A percentile compares a stretch with the other conserved stretches of the same genome.
These are phyloP conservation scores for Caenorhabditis sp. DNA, from an alignment of 2,888 invertebrate species.

Conservation along the genomic window DNA sequence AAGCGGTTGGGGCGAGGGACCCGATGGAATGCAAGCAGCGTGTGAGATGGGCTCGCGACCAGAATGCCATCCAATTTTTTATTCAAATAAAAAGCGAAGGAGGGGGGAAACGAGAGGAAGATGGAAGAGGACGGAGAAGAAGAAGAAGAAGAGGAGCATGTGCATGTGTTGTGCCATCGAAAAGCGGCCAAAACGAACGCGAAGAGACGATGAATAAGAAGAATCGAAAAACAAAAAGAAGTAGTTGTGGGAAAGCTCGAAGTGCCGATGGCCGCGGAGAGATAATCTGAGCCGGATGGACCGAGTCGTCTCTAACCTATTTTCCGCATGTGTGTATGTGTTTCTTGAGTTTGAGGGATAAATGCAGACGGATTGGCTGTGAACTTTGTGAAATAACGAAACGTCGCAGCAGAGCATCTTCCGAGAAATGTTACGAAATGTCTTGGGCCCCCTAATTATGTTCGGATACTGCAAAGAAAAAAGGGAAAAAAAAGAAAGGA, in stretches of 20 bases:
- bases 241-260: neutral
- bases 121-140: slow-evolving; percentile 8
- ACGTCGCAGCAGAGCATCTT: neutral
- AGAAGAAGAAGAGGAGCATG: slow-evolving; percentile 11
- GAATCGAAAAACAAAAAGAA: neutral
- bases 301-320: slow-evolving; percentile 9
- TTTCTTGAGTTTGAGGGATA: neutral
- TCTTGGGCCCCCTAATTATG: neutral
- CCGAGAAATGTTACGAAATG: slow-evolving; percentile 4
- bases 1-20: neutral
- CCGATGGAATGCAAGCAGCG: slow-evolving; percentile 40
- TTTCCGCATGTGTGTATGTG: slow-evolving; percentile 4
- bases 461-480: neutral
- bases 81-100: slow-evolving; percentile 54
- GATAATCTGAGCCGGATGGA: slow-evolving; percentile 2
- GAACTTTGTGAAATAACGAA: no score
- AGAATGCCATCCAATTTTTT: slow-evolving; percentile 62
- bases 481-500: neutral
- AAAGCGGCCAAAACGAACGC: slow-evolving; percentile 24
- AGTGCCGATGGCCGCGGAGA: neutral
- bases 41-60: slow-evolving; percentile 32
- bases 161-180: slow-evolving; percentile 41
- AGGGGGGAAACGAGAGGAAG: slow-evolving; percentile 22
- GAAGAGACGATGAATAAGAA: slow-evolving; percentile 4
- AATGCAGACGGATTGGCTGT: neutral